Percentiles rank a stretch among this genome's conserved stretches.
These are phyloP conservation scores for Lytechinus variegatus DNA, from an alignment of 35 echinoderm and acorn worm genomes.

Conservation along the genomic window DNA sequence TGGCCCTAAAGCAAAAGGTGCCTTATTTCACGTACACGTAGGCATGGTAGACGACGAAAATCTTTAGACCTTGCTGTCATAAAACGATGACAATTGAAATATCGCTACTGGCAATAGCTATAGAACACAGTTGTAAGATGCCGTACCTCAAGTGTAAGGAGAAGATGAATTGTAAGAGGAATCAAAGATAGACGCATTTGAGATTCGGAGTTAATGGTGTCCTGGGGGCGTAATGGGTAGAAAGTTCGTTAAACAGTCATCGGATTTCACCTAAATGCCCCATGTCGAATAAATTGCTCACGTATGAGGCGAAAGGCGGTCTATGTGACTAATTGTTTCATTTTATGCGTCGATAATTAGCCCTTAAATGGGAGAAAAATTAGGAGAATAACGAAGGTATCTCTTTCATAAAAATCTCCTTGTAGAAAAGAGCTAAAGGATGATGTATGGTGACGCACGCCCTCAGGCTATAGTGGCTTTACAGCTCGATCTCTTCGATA, in stretches of 20 bases:
- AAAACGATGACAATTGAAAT: conserved; percentile 24
- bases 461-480: not conserved
- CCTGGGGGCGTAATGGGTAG: not conserved
- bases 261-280: conserved; percentile 32
- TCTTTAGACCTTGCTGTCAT: not conserved
- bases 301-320: conserved; percentile 18
- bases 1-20: not conserved
- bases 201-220: conserved; percentile 24
- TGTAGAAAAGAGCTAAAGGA: not conserved
- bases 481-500: not conserved
- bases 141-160: conserved; percentile 14
- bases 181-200: not conserved
- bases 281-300: conserved; percentile 30
- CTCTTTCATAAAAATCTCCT: not conserved
- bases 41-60: not conserved
- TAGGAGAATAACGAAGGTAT: not conserved
- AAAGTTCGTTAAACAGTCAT: conserved; percentile 29
- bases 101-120: conserved; percentile 29
- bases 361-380: conserved; percentile 8
- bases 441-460: not conserved
- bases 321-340: conserved; percentile 37
- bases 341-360: conserved; percentile 45
- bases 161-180: not conserved
- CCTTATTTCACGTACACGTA: conserved; percentile 10
- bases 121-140: not conserved